Base-by-base conservation (phyloP, 2,797 vertebrate genomes). In the Leucoraja ocellata region DNA sequence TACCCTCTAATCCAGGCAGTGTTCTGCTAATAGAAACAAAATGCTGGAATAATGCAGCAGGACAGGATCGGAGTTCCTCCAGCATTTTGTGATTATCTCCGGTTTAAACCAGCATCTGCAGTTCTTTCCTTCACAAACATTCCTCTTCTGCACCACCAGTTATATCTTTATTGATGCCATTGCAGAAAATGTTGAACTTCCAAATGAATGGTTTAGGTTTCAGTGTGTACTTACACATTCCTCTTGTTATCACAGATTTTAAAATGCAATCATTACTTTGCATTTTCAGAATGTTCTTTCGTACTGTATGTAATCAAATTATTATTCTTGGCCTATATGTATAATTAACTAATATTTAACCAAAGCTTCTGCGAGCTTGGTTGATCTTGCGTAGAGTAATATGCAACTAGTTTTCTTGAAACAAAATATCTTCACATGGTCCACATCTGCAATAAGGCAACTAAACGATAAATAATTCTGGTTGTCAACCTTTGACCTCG, bases 391-490 rank as follows among this genome's bases (percentile, higher is more conserved):
- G 13, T 18, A 74, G 71, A 25, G 36, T 74, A 54, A 68, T 92
- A 71, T 76, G 90, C 90, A 4, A 73, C 23, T 16, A 92, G 90
- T 92, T 92, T 92, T 92, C 68, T 91, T 91, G 90, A 73, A 91
- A 91, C 68, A 74, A 92, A 92, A 92, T 73, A 92, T 76, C 90
- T 92, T 92, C 90, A 92, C 71, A 92, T 92, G 68, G 90, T 28
- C 13, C 36, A 92, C 90, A 92, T 92, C 90, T 92, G 71, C 39
- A 74, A 46, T 46, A 92, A 91, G 71, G 39, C 39, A 74, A 54
- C 10, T 76, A 76, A 92, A 74, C 73, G 39, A 74, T 92, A 92
- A 92, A 92, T 92, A 92, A 73, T 92, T 92, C 90, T 71, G 74
- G 90, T 76, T 92, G 90, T 92, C 90, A 92, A 92, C 90, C 71